These are phyloP conservation scores for Anorthoa munda DNA, from an alignment of 2,888 invertebrate species.

Conservation along the genomic window DNA sequence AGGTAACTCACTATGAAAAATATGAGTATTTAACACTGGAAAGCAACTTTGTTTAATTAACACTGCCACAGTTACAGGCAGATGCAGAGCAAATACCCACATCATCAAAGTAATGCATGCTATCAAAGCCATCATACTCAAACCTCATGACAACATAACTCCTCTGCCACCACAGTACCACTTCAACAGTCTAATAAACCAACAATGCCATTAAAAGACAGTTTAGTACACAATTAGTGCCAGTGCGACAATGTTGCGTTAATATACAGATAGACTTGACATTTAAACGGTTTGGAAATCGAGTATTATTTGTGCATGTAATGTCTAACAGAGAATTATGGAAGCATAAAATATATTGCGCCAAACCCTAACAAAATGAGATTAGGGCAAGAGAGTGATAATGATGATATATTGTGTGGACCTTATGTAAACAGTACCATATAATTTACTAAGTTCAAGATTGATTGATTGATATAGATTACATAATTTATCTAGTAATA, in stretches of 20 bases:
- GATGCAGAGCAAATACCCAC: not conserved
- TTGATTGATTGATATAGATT: no score
- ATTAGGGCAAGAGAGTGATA: no score
- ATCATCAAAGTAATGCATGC: constrained; percentile 8
- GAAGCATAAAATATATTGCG: not conserved
- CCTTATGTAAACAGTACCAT: no score
- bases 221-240: constrained; percentile 23
- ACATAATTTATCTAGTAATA: no score
- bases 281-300: not conserved
- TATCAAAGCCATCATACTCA: not conserved
- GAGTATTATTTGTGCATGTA: not conserved
- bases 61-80: not conserved
- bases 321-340: not conserved
- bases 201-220: constrained; percentile 8
- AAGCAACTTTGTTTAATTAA: no score
- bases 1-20: no score
- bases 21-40: no score
- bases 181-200: constrained; percentile 20
- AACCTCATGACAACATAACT: constrained; percentile 2
- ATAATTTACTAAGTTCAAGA: no score
- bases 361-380: not conserved
- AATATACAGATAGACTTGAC: constrained; percentile 3
- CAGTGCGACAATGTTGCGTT: constrained; percentile 28
- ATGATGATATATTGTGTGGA: no score
- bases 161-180: not conserved